Evolutionary conservation across 2,113 vertebrate species (phyloP).

Genomic region (Poicephalus gulielmi): DNA sequence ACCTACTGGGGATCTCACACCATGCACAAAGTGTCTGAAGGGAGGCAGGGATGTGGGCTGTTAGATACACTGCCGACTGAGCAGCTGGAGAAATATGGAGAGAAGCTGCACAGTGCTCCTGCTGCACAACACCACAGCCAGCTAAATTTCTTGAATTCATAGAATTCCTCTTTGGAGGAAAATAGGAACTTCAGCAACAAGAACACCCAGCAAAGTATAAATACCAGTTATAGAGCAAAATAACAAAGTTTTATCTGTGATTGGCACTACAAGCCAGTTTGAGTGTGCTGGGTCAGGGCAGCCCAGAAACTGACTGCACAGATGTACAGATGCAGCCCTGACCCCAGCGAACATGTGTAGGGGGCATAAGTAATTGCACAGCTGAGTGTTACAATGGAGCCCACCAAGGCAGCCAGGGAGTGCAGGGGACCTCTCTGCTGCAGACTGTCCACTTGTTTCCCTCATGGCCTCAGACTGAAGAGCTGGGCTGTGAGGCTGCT

Average conservation of each 20-base stretch:
- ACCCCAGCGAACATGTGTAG: rapidly evolving
- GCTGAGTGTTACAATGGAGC: rapidly evolving
- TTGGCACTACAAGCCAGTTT: neutral
- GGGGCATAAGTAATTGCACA: neutral
- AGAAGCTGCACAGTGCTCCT: neutral
- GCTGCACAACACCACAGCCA: neutral
- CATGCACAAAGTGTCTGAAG: rapidly evolving
- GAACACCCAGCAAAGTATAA: neutral
- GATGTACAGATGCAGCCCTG: neutral
- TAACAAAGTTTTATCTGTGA: neutral
- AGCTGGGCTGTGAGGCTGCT: neutral
- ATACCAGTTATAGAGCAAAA: neutral
- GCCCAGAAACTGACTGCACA: rapidly evolving
- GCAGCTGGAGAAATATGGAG: rapidly evolving
- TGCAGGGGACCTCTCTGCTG: neutral
- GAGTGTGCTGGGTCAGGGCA: neutral
- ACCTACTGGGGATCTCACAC: neutral
- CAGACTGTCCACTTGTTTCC: neutral
- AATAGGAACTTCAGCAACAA: neutral
- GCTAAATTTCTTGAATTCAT: neutral
- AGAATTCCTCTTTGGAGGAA: neutral
- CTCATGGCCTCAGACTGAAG: neutral
- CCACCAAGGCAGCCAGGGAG: neutral
- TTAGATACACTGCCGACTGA: neutral
- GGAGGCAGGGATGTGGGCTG: neutral